phyloP scores from a whole-genome alignment of 2,888 invertebrate genomes.

The Drosophila picticornis region DNA sequence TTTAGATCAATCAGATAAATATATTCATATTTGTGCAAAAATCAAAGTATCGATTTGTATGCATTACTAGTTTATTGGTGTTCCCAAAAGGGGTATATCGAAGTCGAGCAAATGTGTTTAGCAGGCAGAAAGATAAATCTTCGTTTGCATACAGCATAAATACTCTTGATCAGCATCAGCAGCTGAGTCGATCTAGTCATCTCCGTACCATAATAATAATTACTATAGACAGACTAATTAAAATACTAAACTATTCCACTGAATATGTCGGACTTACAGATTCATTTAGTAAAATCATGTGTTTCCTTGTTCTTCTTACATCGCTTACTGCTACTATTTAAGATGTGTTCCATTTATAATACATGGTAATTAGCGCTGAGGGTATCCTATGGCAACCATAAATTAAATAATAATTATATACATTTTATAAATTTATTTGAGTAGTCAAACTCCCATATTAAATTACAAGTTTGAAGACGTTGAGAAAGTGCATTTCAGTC shows the following conservation, averaged over 20 bases:
- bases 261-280: not conserved
- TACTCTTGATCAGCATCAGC: not conserved
- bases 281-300: not conserved
- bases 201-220: not conserved
- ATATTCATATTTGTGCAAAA: not conserved
- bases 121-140: not conserved
- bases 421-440: not conserved
- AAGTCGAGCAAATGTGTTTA: not conserved
- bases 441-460: not conserved
- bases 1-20: not conserved
- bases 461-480: not conserved
- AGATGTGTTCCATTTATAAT: not conserved
- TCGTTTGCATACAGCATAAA: not conserved
- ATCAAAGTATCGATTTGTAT: not conserved
- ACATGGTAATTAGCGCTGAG: not conserved
- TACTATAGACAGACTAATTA: not conserved
- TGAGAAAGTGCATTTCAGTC: not conserved
- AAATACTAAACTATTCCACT: accelerated
- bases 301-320: not conserved
- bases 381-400: not conserved
- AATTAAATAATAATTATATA: not conserved
- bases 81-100: not conserved
- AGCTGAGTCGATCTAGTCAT: not conserved
- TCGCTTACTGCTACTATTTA: not conserved
- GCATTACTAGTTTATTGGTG: not conserved